A percentile compares a stretch with the other conserved stretches of the same genome.
Conservation (phyloP, 37 sponge, comb jelly and placozoan genomes). For the Mnemiopsis leidyi region DNA sequence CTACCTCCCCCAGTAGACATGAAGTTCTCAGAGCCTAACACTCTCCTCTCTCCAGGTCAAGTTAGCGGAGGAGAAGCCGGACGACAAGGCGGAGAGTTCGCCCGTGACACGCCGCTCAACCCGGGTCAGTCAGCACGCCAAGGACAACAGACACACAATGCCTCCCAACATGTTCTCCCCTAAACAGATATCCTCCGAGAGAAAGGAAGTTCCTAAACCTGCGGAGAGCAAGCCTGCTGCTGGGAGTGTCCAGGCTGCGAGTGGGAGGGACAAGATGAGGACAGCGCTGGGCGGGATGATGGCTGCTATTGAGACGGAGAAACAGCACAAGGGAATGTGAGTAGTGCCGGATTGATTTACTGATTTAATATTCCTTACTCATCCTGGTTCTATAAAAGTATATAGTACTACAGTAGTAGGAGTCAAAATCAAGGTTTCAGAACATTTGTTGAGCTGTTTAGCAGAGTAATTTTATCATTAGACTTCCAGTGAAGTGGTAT, state of each 20-base stretch:
- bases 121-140: constrained; percentile 5
- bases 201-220: neutral
- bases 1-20: too few species aligned
- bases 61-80: neutral
- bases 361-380: too few species aligned
- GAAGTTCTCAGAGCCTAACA: neutral
- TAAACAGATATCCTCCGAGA: neutral
- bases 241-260: neutral
- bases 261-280: constrained; percentile 29
- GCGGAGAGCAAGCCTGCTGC: neutral
- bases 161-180: constrained; percentile 35
- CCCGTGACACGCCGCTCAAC: neutral
- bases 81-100: neutral
- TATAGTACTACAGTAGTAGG: too few species aligned
- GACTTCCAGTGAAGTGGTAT: too few species aligned
- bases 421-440: too few species aligned
- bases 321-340: constrained; percentile 46
- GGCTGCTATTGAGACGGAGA: constrained; percentile 53
- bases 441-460: too few species aligned
- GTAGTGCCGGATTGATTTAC: too few species aligned
- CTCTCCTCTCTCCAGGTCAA: neutral
- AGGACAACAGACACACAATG: constrained; percentile 20
- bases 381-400: too few species aligned
- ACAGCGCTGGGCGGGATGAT: constrained; percentile 37
- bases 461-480: too few species aligned